phyloP scores from a whole-genome alignment of 2,888 invertebrate species.

The Epinotia ramella region DNA sequence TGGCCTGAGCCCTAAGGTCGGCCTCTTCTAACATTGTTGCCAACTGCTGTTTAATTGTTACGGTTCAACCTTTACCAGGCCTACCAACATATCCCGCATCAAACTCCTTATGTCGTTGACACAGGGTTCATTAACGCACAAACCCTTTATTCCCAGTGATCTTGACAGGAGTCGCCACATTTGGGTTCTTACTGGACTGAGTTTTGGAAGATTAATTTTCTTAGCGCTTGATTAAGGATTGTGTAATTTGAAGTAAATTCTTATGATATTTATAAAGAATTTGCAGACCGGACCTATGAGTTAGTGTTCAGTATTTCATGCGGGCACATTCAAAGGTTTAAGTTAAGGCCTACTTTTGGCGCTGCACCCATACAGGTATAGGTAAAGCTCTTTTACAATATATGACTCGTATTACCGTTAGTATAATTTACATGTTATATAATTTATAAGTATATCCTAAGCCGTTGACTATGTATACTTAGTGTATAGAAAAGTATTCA shows the following conservation, averaged over 20 bases:
- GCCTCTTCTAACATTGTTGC: slow-evolving; percentile 68
- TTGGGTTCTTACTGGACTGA: slow-evolving; percentile 34
- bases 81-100: slow-evolving; percentile 11
- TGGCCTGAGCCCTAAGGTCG: slow-evolving; percentile 59
- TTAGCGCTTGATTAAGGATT: not conserved
- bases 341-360: no score
- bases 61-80: slow-evolving; percentile 52
- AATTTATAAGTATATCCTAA: no score
- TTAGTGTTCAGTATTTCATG: no score
- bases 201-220: slow-evolving; percentile 32
- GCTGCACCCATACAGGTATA: no score
- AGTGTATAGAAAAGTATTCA: no score
- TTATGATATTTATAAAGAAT: not conserved
- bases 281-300: not conserved
- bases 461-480: no score
- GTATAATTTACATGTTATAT: no score
- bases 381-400: no score
- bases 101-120: slow-evolving; percentile 11
- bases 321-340: no score
- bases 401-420: no score
- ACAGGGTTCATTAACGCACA: not conserved
- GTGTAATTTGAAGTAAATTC: not conserved
- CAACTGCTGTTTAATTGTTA: slow-evolving; percentile 64
- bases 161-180: slow-evolving; percentile 32
- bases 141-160: not conserved